Base-by-base conservation (phyloP, 2,797 vertebrate species). In the Onychomys torridus region DNA sequence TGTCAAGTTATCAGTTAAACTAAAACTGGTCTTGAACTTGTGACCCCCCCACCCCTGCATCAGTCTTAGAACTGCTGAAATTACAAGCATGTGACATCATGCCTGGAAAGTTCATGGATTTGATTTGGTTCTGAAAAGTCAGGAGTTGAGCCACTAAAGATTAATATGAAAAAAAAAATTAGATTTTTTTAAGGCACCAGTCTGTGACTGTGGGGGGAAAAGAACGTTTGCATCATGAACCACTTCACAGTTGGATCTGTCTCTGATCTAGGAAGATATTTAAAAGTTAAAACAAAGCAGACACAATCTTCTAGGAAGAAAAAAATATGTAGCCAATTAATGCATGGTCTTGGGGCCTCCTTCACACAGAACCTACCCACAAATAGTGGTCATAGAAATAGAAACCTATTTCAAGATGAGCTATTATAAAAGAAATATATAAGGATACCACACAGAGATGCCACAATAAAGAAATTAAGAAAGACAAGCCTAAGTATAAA, bases 91-190 rank as follows among this genome's bases (percentile, higher is more conserved):
- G 25, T 43, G 61, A 32, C 27, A 91, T 3, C 4, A 37, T 29
- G 16, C 25, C 27, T 55, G 12, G 14, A 6, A 71, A 23, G 6
- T 69, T 27, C 49, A 7, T 40, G n/a, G 27, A 29, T 57, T 61
- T 87, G n/a, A 84, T 55, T 83, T 43, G 46, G 84, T 90, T 90
- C 69, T 67, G n/a, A 73, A 90, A 96, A 90, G 11, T 37, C 59
- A 61, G 81, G 29, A 90, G n/a, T 65, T 12, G 13, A 65, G 43
- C 10, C 27, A 73, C 92, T 73, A 49, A 86, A 55, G 5, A 78
- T 82, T 37, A 85, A 67, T 19, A 37, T n/a, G 29, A 46, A 65
- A 52, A 14, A 52, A 52, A 52, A 43, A 37, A 12, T 32, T 19
- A 84, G 59, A 29, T 2, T 14, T 69, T 52, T 88, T 63, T 8